phyloP scores from a whole-genome alignment of 2,888 invertebrate genomes.

The Tetranychus piercei region DNA sequence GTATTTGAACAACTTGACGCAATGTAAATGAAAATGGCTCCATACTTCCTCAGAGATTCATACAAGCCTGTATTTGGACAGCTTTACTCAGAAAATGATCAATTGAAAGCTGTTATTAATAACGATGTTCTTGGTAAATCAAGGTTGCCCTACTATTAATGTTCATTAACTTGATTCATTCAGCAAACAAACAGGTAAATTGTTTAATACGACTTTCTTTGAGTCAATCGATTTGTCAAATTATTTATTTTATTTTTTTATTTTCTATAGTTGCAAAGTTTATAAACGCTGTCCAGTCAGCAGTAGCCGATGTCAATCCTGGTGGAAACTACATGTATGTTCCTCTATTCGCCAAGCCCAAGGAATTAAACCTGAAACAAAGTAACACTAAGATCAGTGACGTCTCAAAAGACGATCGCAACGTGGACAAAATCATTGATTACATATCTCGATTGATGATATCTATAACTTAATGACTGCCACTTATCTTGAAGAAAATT shows the following conservation, averaged over 20 bases:
- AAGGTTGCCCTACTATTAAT: not conserved
- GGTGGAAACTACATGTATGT: not conserved
- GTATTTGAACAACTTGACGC: too few species aligned
- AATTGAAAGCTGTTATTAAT: not conserved
- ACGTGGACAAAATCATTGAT: too few species aligned
- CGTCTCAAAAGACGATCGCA: not conserved
- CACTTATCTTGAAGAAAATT: too few species aligned
- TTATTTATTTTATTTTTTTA: too few species aligned
- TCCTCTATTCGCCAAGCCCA: not conserved
- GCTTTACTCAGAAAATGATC: not conserved
- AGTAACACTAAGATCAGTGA: not conserved
- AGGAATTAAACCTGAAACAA: not conserved
- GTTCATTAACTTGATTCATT: not conserved
- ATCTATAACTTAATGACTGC: too few species aligned
- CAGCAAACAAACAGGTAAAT: not conserved
- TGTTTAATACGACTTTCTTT: not conserved
- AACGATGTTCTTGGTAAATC: not conserved
- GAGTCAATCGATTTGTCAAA: too few species aligned
- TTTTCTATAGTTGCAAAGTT: too few species aligned
- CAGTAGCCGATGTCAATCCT: not conserved
- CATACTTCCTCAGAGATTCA: too few species aligned
- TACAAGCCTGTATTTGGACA: conserved; percentile 4
- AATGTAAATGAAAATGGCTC: conserved; percentile 78
- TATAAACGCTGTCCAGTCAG: not conserved
- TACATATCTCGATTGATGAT: too few species aligned